A percentile compares a stretch with the other conserved stretches of the same genome.
phyloP scores from a whole-genome alignment of 2,113 vertebrate species.

The Candoia aspera region DNA sequence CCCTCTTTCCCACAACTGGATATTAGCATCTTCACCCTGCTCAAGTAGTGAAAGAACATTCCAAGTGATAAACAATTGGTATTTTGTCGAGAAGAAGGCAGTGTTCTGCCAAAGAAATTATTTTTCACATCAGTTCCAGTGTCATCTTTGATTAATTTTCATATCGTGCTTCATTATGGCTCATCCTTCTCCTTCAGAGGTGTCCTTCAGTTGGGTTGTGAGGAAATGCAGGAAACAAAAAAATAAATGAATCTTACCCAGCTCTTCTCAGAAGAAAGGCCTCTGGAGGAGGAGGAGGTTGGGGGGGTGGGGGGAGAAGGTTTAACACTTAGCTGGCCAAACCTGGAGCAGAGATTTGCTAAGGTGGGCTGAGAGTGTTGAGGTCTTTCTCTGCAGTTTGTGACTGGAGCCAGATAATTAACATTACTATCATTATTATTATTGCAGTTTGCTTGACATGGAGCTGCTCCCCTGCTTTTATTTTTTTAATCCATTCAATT shows the following conservation, averaged over 20 bases:
- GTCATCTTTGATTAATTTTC: constrained; percentile 70
- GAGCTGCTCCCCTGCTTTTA: not conserved
- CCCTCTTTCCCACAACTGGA: not conserved
- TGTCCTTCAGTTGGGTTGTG: constrained; percentile 57
- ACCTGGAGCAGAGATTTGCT: fast-evolving
- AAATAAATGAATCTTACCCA: not conserved
- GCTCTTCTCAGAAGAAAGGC: too few species aligned
- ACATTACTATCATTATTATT: not conserved
- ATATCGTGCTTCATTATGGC: constrained; percentile 51
- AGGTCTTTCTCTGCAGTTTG: not conserved
- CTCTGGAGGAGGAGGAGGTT: not conserved
- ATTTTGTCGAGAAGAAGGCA: not conserved
- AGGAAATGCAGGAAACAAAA: constrained; percentile 12
- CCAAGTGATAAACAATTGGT: not conserved
- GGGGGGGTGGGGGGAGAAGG: not conserved
- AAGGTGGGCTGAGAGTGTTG: not conserved
- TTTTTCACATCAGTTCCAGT: constrained; percentile 50
- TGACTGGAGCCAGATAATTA: not conserved
- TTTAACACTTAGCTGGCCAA: not conserved
- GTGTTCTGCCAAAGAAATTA: constrained; percentile 27
- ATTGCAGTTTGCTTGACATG: not conserved
- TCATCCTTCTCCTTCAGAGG: constrained; percentile 59
- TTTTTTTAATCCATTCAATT: too few species aligned
- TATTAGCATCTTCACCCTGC: fast-evolving
- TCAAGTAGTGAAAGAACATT: fast-evolving